Percentiles rank a stretch among this genome's conserved stretches.
Conservation (phyloP, 1,140 invertebrate genomes). For the Nymphalis io region DNA sequence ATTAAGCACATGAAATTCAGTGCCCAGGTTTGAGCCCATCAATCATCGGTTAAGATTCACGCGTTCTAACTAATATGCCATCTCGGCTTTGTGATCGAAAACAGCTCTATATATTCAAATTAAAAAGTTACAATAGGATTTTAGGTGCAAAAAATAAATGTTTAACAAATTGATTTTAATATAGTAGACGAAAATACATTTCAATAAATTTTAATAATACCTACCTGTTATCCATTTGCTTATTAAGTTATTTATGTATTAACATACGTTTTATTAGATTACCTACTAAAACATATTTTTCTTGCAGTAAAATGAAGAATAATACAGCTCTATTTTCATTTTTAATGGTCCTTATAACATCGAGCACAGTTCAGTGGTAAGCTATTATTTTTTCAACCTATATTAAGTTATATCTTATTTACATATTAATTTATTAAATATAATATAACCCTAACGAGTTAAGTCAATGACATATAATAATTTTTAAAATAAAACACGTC, state of each 20-base stretch:
- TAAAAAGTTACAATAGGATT: neutral
- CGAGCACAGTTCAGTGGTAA: slow-evolving; percentile 58
- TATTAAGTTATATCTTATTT: neutral
- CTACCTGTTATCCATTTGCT: too few species aligned
- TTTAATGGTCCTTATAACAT: slow-evolving; percentile 47
- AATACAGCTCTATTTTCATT: slow-evolving; percentile 37
- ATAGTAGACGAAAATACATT: too few species aligned
- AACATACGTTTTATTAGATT: neutral
- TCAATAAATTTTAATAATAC: too few species aligned
- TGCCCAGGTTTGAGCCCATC: too few species aligned
- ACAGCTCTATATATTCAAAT: neutral
- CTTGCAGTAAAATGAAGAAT: slow-evolving; percentile 59
- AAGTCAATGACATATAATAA: neutral
- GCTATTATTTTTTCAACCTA: slow-evolving; percentile 6
- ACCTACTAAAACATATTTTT: slow-evolving; percentile 20
- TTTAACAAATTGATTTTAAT: too few species aligned
- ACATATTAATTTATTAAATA: too few species aligned
- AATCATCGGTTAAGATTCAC: too few species aligned
- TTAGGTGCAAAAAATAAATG: too few species aligned
- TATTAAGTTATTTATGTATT: neutral
- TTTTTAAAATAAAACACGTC: neutral
- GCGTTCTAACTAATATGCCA: too few species aligned
- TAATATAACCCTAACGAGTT: too few species aligned
- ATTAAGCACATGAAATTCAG: too few species aligned
- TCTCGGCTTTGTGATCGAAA: too few species aligned